Base-by-base conservation (phyloP, 2,113 vertebrate species). In the Aptenodytes forsteri region DNA sequence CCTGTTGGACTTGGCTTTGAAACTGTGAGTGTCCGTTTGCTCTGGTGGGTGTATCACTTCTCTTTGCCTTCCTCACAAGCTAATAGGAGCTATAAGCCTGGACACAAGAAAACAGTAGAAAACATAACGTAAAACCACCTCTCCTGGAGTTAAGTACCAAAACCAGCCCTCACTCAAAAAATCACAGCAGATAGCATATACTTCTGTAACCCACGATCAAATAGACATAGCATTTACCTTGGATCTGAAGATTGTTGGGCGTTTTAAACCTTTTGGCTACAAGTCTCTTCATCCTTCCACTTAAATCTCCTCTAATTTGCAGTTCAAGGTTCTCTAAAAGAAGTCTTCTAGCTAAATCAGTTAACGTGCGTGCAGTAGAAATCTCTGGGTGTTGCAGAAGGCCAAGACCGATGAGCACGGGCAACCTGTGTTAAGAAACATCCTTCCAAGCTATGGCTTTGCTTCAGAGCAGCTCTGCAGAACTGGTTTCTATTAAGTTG, bases 341-440 rank as follows among this genome's bases (percentile, higher is more conserved):
- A 25, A 0, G 0, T 34, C 64, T 58, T 59, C 64, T 27, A 32
- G 25, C 29, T 71, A 40, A 36, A 59, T 32, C 17, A n/a, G 25
- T 26, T 44, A 26, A 23, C 10, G 13, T 4, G 8, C 0, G 0
- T 1, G 6, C 42, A 27, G 49, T 13, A 36, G 40, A 29, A 62
- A 49, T 34, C 62, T 55, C 62, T 10, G 30, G 26, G 62, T 23
- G 32, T 30, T 76, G 55, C 62, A 58, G 56, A 32, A 54, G 40
- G 76, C 14, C 54, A 47, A 46, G 22, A 34, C 19, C 0, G 1
- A 34, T 56, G 19, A 58, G 42, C 13, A 7, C 3, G 16, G 27
- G 30, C 14, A n/a, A 42, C 8, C 26, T n/a, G 26, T 7, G 26
- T 27, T 65, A 58, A 40, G 73, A 58, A 47, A 52, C 30, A 27